Percentiles rank a stretch among this genome's conserved stretches.
phyloP scores from a whole-genome alignment of 2,888 invertebrate species.

The Limnephilus marmoratus region DNA sequence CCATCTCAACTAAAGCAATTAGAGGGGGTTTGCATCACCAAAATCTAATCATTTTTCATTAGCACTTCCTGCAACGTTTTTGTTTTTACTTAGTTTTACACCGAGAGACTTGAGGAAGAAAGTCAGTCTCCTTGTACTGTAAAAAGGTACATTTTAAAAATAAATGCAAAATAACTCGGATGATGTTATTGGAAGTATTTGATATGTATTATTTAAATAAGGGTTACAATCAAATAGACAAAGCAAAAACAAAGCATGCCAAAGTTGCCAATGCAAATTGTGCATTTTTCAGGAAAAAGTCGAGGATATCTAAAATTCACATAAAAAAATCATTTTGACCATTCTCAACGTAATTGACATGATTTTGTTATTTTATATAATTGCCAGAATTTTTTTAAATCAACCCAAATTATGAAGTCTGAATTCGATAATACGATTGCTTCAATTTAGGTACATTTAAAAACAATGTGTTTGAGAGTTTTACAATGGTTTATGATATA shows the following conservation, averaged over 20 bases:
- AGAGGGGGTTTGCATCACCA: not conserved
- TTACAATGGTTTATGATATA: not conserved
- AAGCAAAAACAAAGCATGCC: not conserved
- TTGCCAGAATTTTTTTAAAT: not conserved
- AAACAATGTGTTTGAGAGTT: not conserved
- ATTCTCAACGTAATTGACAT: not conserved
- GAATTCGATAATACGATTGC: not conserved
- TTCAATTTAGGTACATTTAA: not conserved
- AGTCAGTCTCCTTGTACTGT: not conserved
- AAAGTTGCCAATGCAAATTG: not conserved
- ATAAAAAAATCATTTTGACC: not conserved
- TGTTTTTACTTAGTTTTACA: not conserved
- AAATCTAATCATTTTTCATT: not conserved
- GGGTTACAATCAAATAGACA: not conserved
- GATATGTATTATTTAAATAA: constrained; percentile 2
- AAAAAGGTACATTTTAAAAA: not conserved
- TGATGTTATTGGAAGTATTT: not conserved
- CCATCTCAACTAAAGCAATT: not conserved
- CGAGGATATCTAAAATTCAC: not conserved
- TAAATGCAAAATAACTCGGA: not conserved
- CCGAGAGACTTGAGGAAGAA: not conserved
- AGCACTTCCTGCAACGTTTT: not conserved
- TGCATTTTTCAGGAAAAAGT: not conserved
- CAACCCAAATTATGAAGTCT: not conserved
- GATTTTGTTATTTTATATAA: not conserved